Evolutionary conservation across 2,797 vertebrate genomes (phyloP).

Genomic region (Enteromius unitaeniatus): DNA sequence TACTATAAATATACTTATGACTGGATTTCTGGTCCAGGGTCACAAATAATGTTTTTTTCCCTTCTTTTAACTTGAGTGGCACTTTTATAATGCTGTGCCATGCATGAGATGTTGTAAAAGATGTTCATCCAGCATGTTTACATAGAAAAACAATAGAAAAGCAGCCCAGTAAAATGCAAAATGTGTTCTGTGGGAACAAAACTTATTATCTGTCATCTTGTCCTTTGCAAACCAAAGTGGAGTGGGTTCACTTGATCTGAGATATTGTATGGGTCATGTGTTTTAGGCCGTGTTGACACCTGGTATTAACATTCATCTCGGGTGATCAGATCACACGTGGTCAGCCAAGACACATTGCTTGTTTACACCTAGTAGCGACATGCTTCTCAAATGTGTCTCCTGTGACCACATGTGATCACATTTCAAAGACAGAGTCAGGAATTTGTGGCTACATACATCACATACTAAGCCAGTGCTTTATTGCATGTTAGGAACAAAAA

Average conservation of each 20-base stretch:
- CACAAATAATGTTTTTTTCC: no score
- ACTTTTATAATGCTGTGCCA: background rate
- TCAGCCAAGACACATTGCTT: conserved; percentile 24
- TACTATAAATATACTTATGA: no score
- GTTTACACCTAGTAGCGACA: conserved; percentile 21
- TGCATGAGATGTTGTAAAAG: background rate
- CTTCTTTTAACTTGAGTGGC: background rate
- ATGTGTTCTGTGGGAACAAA: background rate
- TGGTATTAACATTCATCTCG: conserved; percentile 16
- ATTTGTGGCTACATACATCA: conserved; percentile 11
- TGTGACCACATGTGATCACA: conserved; percentile 21
- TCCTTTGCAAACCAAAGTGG: background rate
- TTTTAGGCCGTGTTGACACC: conserved; percentile 19
- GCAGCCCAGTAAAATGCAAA: background rate
- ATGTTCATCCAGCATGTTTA: background rate
- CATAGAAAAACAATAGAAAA: conserved; percentile 3
- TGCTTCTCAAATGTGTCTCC: conserved; percentile 11
- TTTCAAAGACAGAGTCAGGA: conserved; percentile 25
- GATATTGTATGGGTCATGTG: background rate
- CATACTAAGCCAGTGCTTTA: background rate
- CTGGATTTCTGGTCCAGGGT: no score
- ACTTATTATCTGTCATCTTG: background rate
- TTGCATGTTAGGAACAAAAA: background rate
- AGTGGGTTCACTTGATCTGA: background rate
- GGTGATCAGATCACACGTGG: conserved; percentile 3